phyloP scores from a whole-genome alignment of 2,113 vertebrate genomes.

The Paraplagusia blochii region DNA sequence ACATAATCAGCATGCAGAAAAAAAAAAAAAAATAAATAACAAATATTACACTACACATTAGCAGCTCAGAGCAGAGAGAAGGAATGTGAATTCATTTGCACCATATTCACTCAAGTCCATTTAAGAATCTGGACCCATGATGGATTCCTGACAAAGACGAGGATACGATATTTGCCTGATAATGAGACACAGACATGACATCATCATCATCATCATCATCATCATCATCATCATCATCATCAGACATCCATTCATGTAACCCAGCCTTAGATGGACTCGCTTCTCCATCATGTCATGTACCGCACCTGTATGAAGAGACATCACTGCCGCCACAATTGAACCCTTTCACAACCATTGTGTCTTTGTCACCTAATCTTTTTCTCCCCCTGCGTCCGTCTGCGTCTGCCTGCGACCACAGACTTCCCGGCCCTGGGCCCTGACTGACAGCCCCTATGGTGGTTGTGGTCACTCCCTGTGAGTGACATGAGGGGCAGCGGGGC shows the following conservation, averaged over 20 bases:
- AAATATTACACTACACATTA: slow-evolving; percentile 18
- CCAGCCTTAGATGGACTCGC: slow-evolving; percentile 13
- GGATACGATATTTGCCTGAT: slow-evolving; percentile 8
- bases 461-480: slow-evolving; percentile 64
- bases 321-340: slow-evolving; percentile 63
- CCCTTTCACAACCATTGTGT: slow-evolving; percentile 61
- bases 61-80: background rate
- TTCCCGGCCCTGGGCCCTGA: slow-evolving; percentile 59
- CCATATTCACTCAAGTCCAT: background rate
- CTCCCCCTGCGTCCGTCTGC: slow-evolving; percentile 41
- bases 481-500: slow-evolving; percentile 56
- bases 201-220: no score
- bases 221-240: no score
- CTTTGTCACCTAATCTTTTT: slow-evolving; percentile 64
- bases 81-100: background rate
- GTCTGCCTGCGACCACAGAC: slow-evolving; percentile 63
- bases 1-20: slow-evolving; percentile 40
- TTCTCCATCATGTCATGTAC: slow-evolving; percentile 51
- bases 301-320: slow-evolving; percentile 55
- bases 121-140: background rate
- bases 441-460: slow-evolving; percentile 70
- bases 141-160: slow-evolving; percentile 7
- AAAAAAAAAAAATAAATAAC: slow-evolving; percentile 28
- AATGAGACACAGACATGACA: slow-evolving; percentile 1
- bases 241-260: background rate